Base-by-base conservation (phyloP, 2,113 vertebrate genomes). In the Procavia capensis region DNA sequence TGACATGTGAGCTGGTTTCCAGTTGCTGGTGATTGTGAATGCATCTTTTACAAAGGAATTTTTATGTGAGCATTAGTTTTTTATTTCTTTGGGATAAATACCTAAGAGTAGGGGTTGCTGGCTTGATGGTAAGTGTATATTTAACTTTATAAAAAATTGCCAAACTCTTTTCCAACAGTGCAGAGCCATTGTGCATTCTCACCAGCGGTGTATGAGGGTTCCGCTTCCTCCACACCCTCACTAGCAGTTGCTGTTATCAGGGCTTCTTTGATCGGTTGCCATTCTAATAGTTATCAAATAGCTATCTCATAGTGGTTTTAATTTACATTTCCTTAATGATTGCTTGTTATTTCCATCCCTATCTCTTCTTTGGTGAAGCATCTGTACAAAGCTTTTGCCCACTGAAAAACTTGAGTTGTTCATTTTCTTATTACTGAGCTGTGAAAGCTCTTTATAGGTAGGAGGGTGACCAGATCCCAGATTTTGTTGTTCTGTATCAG, bases 121-220 rank as follows among this genome's bases (percentile, higher is more conserved):
- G 68, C 25, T 81, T 88, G 70, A 75, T 63, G 24, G 13, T 61
- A 72, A 74, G 2, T 75, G 0, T 63, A 43, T 91, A 45, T 88
- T 83, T 66, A 43, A 88, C 47, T 88, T 96, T 34, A 11, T 85
- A 68, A 93, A 93, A 36, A 91, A 64, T 16, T 91, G 45, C n/a
- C 41, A 88, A 20, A 47, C 41, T 82, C 22, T 85, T 79, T 88
- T 66, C 39, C 66, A 70, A 61, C 81, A 25, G 81, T 24, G 54
- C 9, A 13, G 39, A 39, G 64, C 85, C 9, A 1, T 74, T 74
- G 41, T 80, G 31, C 79, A 24, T 66, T 84, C 34, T 88, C 34
- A 45, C 9, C n/a, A 74, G 41, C 54, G 79, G 9, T 66, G 27
- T 41, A 13, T 80, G 57, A 88, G 27, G 59, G 34, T 59, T 63